These are phyloP conservation scores for Eupeodes corollae DNA, from an alignment of 1,140 invertebrate genomes.

Conservation along the genomic window DNA sequence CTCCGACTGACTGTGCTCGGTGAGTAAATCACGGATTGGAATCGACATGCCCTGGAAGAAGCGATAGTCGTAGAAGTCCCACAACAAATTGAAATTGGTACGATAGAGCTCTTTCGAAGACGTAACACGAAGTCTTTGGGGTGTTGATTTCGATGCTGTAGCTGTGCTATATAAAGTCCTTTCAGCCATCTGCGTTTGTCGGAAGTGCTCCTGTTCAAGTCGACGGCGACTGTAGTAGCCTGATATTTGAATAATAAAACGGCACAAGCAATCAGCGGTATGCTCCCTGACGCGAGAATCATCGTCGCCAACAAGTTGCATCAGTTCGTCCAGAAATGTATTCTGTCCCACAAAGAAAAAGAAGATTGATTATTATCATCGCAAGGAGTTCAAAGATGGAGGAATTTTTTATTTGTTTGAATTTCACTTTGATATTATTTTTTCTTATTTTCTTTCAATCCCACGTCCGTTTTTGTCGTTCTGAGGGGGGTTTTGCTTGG, in stretches of 20 bases:
- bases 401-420: too few species aligned
- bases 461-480: too few species aligned
- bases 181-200: background rate
- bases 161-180: conserved; percentile 6
- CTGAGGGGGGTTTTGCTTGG: too few species aligned
- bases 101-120: conserved; percentile 22
- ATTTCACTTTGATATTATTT: too few species aligned
- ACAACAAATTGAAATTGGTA: conserved; percentile 36
- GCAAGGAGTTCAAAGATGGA: background rate
- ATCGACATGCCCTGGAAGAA: conserved; percentile 34
- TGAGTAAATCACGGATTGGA: conserved; percentile 36
- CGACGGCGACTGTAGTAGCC: conserved; percentile 6
- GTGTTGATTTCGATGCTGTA: conserved; percentile 4
- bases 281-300: conserved; percentile 34
- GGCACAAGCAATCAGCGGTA: conserved; percentile 26
- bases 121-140: background rate
- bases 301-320: conserved; percentile 32
- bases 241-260: conserved; percentile 34
- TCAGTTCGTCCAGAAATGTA: conserved; percentile 31
- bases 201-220: background rate
- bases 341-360: conserved; percentile 13
- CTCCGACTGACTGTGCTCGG: conserved; percentile 5
- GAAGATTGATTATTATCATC: background rate
- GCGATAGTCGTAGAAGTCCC: conserved; percentile 36
- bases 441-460: too few species aligned